Percentiles rank a stretch among this genome's conserved stretches.
phyloP scores from a whole-genome alignment of 2,797 vertebrate genomes.

The Zenarchopterus dispar region DNA sequence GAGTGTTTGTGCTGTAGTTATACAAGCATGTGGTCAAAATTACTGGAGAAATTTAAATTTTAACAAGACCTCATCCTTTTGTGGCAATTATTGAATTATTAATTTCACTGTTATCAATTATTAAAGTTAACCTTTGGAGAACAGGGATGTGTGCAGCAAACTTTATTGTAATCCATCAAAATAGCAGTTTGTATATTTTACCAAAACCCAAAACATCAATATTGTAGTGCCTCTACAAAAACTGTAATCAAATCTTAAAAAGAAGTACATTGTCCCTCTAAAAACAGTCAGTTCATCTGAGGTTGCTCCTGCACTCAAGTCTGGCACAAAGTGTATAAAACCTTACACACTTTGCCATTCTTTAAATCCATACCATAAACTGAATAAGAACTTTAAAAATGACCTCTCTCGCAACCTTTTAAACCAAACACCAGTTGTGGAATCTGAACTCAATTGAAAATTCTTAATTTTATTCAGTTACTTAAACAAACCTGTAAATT shows the following conservation, averaged over 20 bases:
- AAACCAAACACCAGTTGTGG: background rate
- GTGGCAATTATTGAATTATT: slow-evolving; percentile 26
- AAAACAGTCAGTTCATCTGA: background rate
- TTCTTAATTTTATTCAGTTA: too few relatives aligned
- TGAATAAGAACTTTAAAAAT: too few relatives aligned
- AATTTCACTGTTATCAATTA: slow-evolving; percentile 23
- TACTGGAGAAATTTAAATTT: too few relatives aligned
- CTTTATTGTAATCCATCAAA: background rate
- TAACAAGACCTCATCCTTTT: slow-evolving; percentile 1
- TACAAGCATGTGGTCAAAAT: too few relatives aligned
- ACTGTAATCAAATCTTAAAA: background rate
- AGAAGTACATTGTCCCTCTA: background rate
- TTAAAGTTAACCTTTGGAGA: slow-evolving; percentile 12
- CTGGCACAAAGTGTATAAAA: background rate
- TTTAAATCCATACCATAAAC: too few relatives aligned
- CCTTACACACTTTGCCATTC: too few relatives aligned
- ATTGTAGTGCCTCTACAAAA: too few relatives aligned
- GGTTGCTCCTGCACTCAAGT: background rate
- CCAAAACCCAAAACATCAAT: background rate
- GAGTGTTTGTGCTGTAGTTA: too few relatives aligned
- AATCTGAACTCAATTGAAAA: background rate
- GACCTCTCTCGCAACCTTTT: too few relatives aligned
- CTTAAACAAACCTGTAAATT: too few relatives aligned
- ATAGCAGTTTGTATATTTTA: background rate
- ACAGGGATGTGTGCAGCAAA: background rate